Evolutionary conservation across 2,113 vertebrate species (phyloP), one percentile per base, ranked within the genome.

Genomic region (Callochromis pleurospilus): DNA sequence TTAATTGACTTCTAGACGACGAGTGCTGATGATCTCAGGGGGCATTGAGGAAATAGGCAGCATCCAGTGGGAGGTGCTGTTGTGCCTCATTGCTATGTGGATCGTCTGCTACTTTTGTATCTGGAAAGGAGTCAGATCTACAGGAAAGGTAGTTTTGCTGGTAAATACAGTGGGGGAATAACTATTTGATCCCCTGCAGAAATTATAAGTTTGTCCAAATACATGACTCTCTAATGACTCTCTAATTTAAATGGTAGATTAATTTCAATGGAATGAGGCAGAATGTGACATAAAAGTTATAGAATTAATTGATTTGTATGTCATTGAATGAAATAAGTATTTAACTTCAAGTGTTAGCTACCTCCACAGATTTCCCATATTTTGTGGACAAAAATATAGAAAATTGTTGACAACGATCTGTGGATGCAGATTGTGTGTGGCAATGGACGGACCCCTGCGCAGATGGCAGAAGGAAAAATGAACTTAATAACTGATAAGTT

Each of bases 71-170:
- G 98, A 99, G 90, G 85, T 99, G 85, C 95, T 97, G 9, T 83
- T 98, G 70, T 99, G 98, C 85, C 94, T 98, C 4, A 62, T 99
- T 65, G 88, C 91, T 1, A 96, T 98, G 1, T 99, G 98, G 98
- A 89, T 98, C 83, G 86, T 96, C 88, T 99, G 98, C 45, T 99
- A 99, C 96, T 99, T 99, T 89, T 98, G 98, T 89, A 96, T 98
- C 79, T 99, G 98, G 98, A 99, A 99, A 95, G 98, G 98, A 1
- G 97, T 99, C 91, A 98, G 96, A 88, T 98, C 98, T 77, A 98
- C 98, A 0, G 98, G 98, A 90, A 99, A 99, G 97, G 98, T 99
- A 84, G 51, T 96, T 96, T 53, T 29, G 33, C 31, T 29, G 8
- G 60, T 38, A 12, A 65, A 36, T 36, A 0, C 21, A 55, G 21